Evolutionary conservation across 2,113 vertebrate genomes (phyloP), one percentile per base, ranked within the genome.

Genomic region (Misgurnus anguillicaudatus): DNA sequence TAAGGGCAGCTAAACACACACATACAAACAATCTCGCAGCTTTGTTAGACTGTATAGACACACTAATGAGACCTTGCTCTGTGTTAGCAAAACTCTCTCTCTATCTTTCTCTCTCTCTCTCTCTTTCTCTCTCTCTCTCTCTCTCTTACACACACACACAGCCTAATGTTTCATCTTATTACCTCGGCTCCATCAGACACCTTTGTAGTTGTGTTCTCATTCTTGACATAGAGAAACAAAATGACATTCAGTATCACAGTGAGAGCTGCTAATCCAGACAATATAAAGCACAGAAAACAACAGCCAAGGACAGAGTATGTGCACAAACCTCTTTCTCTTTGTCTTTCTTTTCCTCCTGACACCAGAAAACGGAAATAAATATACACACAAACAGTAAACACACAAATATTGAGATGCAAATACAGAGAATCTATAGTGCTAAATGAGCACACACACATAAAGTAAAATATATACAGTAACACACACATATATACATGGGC

Each of bases 251-350:
- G 63, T 42, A 51, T 65, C 61, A 65, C 74, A 64, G 24, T 39
- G 17, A 64, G 24, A 16, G 17, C 17, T 9, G 45, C 42, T 62
- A 41, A 75, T 62, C 21, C 72, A 62, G 55, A 39, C 11, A 73
- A 57, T 47, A 47, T 31, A 4, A 4, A 16, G 19, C 57, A 48
- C 62, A 21, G 1, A 10, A 19, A 51, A 16, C 48, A 51, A 58
- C 45, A n/a, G 4, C 61, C 74, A 76, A 19, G 14, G 38, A 48
- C 51, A 66, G 2, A 11, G 47, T 65, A 41, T 17, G 60, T 53
- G 2, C 13, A 77, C 82, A 71, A 65, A 83, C 82, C 78, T 83
- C 66, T 57, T 77, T 80, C 57, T 80, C 79, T 67, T 78, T 68
- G 68, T 84, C 78, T 64, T 21, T 74, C 69, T 48, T 78, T 53